Evolutionary conservation across 2,888 invertebrate species (phyloP).

Genomic region (Carpatolechia fugitivella): DNA sequence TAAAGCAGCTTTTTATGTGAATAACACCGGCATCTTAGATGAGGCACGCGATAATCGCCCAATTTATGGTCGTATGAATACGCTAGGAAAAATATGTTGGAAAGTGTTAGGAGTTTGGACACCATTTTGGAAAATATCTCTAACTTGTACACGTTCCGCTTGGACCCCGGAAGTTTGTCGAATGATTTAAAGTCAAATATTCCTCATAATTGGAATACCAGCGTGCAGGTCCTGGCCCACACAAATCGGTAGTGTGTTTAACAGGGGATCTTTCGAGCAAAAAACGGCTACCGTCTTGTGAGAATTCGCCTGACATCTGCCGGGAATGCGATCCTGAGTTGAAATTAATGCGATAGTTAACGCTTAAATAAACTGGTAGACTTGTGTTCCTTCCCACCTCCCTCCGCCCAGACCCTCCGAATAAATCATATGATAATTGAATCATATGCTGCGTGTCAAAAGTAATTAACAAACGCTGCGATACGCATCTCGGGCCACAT

Average conservation of each 20-base stretch:
- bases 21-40: constrained; percentile 56
- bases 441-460: constrained; percentile 79
- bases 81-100: constrained; percentile 30
- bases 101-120: background rate
- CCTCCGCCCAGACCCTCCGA: constrained; percentile 42
- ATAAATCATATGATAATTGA: constrained; percentile 79
- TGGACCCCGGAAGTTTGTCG: constrained; percentile 17
- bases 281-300: constrained; percentile 51
- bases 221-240: constrained; percentile 38
- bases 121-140: background rate
- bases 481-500: constrained; percentile 75
- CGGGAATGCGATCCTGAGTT: constrained; percentile 54
- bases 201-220: constrained; percentile 22
- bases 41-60: constrained; percentile 54
- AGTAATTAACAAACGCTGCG: constrained; percentile 76
- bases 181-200: constrained; percentile 21
- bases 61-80: constrained; percentile 58
- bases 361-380: constrained; percentile 63
- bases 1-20: constrained; percentile 64
- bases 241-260: constrained; percentile 61
- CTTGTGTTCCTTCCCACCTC: constrained; percentile 41
- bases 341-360: constrained; percentile 69
- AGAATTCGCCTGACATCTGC: constrained; percentile 67
- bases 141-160: constrained; percentile 6
- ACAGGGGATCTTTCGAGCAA: constrained; percentile 45